These are phyloP conservation scores for Troglohyphantes excavatus DNA, from an alignment of 2,888 invertebrate genomes.

Conservation along the genomic window DNA sequence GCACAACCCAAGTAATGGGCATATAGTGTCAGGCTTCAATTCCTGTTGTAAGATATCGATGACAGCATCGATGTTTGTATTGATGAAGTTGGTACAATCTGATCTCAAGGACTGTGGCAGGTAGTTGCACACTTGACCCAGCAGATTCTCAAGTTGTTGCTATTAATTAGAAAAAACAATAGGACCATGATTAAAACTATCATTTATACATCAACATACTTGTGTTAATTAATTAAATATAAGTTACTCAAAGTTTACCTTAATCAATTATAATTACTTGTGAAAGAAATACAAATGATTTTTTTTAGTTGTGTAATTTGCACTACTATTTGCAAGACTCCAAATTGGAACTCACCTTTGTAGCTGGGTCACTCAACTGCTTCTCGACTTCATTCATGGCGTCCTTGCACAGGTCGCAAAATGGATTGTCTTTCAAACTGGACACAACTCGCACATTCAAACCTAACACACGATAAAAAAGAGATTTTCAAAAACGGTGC, in stretches of 20 bases:
- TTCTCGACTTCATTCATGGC: slow-evolving; percentile 64
- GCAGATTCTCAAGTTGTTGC: slow-evolving; percentile 88
- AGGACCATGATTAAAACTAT: slow-evolving; percentile 84
- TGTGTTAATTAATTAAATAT: too few relatives aligned
- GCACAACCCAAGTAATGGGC: slow-evolving; percentile 56
- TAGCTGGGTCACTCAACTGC: slow-evolving; percentile 53
- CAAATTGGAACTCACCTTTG: slow-evolving; percentile 21
- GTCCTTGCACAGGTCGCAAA: slow-evolving; percentile 71
- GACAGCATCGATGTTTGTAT: slow-evolving; percentile 88
- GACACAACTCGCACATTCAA: slow-evolving; percentile 51
- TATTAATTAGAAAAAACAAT: slow-evolving; percentile 81
- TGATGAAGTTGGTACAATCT: slow-evolving; percentile 89
- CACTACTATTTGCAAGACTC: too few relatives aligned
- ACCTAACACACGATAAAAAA: slow-evolving; percentile 12
- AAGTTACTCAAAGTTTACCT: too few relatives aligned
- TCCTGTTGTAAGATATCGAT: slow-evolving; percentile 88
- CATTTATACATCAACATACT: slow-evolving; percentile 84
- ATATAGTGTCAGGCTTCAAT: slow-evolving; percentile 85
- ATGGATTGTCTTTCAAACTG: slow-evolving; percentile 83
- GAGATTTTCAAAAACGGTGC: not conserved
- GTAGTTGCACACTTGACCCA: slow-evolving; percentile 88
- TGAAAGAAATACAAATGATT: too few relatives aligned
- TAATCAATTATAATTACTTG: too few relatives aligned
- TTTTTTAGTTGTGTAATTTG: too few relatives aligned
- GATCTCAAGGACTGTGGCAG: slow-evolving; percentile 87